Evolutionary conservation across 2,888 invertebrate species (phyloP), one percentile per base, ranked within the genome.

Genomic region (Flexamia atlantica): DNA sequence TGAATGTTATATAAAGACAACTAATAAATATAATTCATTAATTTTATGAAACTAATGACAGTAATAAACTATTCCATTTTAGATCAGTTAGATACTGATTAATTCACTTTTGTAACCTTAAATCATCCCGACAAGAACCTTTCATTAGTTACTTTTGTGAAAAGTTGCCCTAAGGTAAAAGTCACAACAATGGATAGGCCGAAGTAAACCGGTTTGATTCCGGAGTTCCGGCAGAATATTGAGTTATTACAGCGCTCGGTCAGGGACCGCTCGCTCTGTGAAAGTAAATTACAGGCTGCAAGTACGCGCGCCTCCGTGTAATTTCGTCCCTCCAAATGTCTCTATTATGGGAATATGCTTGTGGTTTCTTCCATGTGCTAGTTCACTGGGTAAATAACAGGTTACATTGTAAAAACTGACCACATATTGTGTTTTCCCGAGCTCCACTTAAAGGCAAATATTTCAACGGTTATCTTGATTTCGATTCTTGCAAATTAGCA

Each of bases 251-350:
- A 14, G 64, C 64, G 57, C 12, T 2, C 23, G 64, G 30, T 23
- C 53, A 23, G 20, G 20, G 20, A 23, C 3, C 64, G 64, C 14
- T 46, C 72, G 74, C 50, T 40, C 32, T 23, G 74, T 12, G 74
- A 76, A 76, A 76, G 74, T 76, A 76, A 76, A 76, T 76, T 46
- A 76, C 46, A 46, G 74, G 42, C 74, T 50, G 74, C 42, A n/a
- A 76, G 74, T 76, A 30, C 64, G 64, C 64, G 57, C 64, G 30
- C 64, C 64, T 64, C 64, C 64, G 64, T 64, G 64, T 64, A 64
- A 64, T 64, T 30, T 28, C 64, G 64, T 64, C 64, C 57, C 28
- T 64, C 64, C 64, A 64, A 64, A 64, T 64, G 64, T 64, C 64
- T 64, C 64, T 64, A 64, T 64, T 64, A 64, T 64, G 64, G 64